phyloP scores from a whole-genome alignment of 2,113 vertebrate species.

The Myotis lucifugus region DNA sequence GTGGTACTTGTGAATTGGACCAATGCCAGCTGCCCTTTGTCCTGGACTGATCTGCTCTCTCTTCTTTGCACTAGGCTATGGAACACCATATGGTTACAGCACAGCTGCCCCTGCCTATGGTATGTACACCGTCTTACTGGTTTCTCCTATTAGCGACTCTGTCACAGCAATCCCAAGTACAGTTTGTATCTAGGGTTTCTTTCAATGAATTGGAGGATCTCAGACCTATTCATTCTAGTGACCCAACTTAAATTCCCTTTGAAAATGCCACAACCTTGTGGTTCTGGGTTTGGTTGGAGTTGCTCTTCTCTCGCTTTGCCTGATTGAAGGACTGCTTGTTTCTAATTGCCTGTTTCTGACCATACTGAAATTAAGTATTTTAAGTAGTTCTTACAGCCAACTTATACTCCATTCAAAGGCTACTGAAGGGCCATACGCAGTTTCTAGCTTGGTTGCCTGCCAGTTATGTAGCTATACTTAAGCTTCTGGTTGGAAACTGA shows the following conservation, averaged over 20 bases:
- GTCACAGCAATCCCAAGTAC: constrained; percentile 76
- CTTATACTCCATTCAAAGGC: constrained; percentile 90
- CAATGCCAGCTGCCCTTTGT: background rate
- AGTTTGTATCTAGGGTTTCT: constrained; percentile 70
- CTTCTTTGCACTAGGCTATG: constrained; percentile 90
- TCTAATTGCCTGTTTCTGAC: constrained; percentile 89
- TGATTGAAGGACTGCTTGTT: constrained; percentile 88
- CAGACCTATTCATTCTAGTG: constrained; percentile 77
- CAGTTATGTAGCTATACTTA: constrained; percentile 23
- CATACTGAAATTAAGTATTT: constrained; percentile 81
- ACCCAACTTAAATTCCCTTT: constrained; percentile 74
- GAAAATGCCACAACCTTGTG: constrained; percentile 89
- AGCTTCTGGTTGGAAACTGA: constrained; percentile 43
- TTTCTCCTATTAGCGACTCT: constrained; percentile 44
- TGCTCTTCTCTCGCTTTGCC: constrained; percentile 89
- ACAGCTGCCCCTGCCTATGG: constrained; percentile 97
- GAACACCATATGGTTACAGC: constrained; percentile 96
- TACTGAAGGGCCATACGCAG: constrained; percentile 86
- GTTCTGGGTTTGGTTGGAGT: constrained; percentile 90
- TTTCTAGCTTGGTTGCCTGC: constrained; percentile 61
- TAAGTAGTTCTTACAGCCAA: constrained; percentile 87
- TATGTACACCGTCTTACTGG: constrained; percentile 86
- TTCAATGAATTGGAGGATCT: constrained; percentile 77
- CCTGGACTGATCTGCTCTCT: constrained; percentile 48
- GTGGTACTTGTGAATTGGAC: background rate